Percentiles rank a stretch among this genome's conserved stretches.
phyloP scores from a whole-genome alignment of 2,888 invertebrate genomes.

The Harpalus rufipes region DNA sequence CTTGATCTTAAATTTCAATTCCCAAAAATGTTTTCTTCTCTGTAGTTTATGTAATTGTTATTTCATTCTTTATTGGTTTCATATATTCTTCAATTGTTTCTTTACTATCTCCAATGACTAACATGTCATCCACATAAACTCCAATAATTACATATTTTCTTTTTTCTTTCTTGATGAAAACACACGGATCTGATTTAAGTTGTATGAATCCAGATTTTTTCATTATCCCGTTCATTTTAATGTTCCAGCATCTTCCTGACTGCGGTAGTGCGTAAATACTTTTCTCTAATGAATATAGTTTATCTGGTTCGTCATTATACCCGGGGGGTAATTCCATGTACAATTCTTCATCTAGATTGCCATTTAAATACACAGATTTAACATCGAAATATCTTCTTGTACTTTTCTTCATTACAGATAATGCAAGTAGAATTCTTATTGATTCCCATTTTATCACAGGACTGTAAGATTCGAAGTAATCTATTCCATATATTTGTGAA shows the following conservation, averaged over 20 bases:
- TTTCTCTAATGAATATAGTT: background rate
- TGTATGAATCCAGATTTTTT: background rate
- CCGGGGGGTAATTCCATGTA: conserved; percentile 7
- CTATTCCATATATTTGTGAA: background rate
- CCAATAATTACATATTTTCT: conserved; percentile 3
- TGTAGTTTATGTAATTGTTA: background rate
- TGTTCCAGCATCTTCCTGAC: conserved; percentile 15
- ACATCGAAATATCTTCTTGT: conserved; percentile 3
- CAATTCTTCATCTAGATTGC: background rate
- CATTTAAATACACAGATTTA: background rate
- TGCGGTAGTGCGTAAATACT: background rate
- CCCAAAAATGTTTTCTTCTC: background rate
- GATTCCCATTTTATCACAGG: conserved; percentile 9
- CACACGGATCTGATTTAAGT: background rate
- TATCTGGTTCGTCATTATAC: background rate
- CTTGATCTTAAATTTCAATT: background rate
- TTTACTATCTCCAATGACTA: background rate
- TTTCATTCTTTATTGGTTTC: background rate
- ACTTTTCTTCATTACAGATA: conserved; percentile 5
- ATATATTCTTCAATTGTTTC: background rate
- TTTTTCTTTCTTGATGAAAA: background rate
- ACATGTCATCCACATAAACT: conserved; percentile 8
- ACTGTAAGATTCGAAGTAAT: conserved; percentile 4
- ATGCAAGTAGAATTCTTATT: background rate
- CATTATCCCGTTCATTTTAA: background rate